Conservation (phyloP, 2,797 vertebrate species). For the Sphenodon punctatus region DNA sequence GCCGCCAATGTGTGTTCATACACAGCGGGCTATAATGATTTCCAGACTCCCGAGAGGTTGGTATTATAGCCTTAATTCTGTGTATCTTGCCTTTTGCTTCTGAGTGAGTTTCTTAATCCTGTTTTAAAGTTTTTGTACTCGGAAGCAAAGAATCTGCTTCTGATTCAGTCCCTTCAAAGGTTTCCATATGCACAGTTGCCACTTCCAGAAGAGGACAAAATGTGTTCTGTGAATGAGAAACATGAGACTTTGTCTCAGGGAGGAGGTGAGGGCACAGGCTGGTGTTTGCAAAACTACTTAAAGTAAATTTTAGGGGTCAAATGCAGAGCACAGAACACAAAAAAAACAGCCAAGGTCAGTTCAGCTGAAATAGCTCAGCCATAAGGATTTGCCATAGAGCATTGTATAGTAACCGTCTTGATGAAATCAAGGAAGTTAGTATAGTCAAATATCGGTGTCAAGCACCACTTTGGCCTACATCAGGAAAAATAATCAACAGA, state of each 20-base stretch:
- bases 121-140: not conserved
- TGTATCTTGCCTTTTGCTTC: not conserved
- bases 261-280: conserved; percentile 16
- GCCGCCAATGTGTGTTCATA: not conserved
- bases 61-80: not conserved
- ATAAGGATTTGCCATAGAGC: not conserved
- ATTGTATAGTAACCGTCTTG: not conserved
- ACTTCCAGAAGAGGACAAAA: conserved; percentile 40
- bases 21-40: not conserved
- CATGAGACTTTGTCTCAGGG: conserved; percentile 19
- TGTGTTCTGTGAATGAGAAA: conserved; percentile 41
- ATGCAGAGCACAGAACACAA: not conserved
- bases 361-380: not conserved
- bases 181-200: not conserved
- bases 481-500: conserved; percentile 31
- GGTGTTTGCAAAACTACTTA: conserved; percentile 48
- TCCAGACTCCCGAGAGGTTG: not conserved
- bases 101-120: not conserved
- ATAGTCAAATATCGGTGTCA: not conserved
- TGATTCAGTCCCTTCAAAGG: not conserved
- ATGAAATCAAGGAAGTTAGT: conserved; percentile 14
- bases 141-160: conserved; percentile 24
- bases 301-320: conserved; percentile 44
- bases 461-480: not conserved
- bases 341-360: conserved; percentile 32